Evolutionary conservation across 2,888 invertebrate genomes (phyloP), one percentile per base, ranked within the genome.

Genomic region (Apantesis nais): DNA sequence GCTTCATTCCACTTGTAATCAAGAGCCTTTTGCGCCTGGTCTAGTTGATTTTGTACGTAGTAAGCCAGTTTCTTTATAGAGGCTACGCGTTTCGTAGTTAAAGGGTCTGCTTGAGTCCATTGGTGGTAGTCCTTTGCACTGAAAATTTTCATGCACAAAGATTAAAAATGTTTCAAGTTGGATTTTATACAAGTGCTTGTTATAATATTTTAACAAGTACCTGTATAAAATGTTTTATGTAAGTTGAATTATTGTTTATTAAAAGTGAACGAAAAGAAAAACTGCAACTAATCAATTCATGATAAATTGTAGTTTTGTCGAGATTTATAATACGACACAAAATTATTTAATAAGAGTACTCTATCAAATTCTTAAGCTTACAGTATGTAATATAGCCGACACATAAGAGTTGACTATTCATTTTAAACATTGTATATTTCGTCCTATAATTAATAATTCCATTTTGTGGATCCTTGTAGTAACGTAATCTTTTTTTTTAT

Each of bases 1-100:
- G 89, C 96, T 72, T 96, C 96, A 41, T 96, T 96, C 98, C 98
- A 98, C 79, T 97, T 97, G 67, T 96, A 95, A 85, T 98, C 98
- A 4, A 98, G 93, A 3, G 96, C 96, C 73, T 96, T 96, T 75
- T 97, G 96, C 0, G 97, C 97, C 85, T 97, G 97, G 4, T 96
- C 95, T 11, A 98, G 85, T 82, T 98, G 98, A 0, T 96, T 97
- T 77, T 98, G 97, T 41, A 98, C 96, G 81, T 97, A 97, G 81
- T 97, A 96, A 1, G 96, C 93, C 44, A 97, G 93, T 68, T 96
- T 96, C 82, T 97, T 96, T 8, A 98, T 95, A 16, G 97, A 96
- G 0, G 96, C 94, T 68, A 98, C 93, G 67, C 97, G 96, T 74
- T 97, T 96, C 11, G 95, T 95, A 5, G 97, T 97, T 9, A 96